These are phyloP conservation scores for Pseudolaguvia tuberculata DNA, from an alignment of 2,113 vertebrate genomes.

Conservation along the genomic window DNA sequence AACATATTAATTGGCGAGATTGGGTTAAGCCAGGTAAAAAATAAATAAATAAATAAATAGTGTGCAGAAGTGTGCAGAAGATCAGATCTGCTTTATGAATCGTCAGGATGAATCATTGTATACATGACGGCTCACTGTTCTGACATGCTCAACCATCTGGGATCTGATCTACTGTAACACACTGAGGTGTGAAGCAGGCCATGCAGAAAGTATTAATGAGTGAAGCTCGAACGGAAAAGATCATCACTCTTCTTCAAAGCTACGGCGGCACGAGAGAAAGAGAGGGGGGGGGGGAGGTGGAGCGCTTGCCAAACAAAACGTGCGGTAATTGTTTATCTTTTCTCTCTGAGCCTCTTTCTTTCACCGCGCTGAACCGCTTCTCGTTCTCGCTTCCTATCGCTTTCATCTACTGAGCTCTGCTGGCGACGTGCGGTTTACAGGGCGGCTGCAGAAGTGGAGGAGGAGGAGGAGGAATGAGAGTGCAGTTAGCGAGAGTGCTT, in stretches of 20 bases:
- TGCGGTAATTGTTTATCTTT: constrained; percentile 53
- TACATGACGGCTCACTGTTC: background rate
- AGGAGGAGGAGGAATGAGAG: constrained; percentile 42
- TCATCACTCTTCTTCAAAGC: constrained; percentile 36
- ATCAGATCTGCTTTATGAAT: too few relatives aligned
- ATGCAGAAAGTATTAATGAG: constrained; percentile 34
- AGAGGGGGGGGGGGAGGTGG: background rate
- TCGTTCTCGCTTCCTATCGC: constrained; percentile 42
- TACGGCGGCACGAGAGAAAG: background rate
- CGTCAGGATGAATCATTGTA: constrained; percentile 14
- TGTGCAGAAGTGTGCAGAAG: too few relatives aligned
- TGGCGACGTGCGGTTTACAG: constrained; percentile 52
- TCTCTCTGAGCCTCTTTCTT: constrained; percentile 47
- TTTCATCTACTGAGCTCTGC: constrained; percentile 60
- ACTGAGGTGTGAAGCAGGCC: constrained; percentile 10
- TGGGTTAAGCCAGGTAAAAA: background rate
- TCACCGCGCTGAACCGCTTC: constrained; percentile 34
- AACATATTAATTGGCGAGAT: too few relatives aligned
- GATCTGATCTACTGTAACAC: constrained; percentile 17
- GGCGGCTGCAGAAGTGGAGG: constrained; percentile 16
- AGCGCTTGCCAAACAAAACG: constrained; percentile 46
- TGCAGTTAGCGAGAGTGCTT: constrained; percentile 18
- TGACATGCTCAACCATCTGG: constrained; percentile 15
- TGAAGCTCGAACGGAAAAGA: constrained; percentile 37
- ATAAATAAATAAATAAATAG: background rate